phyloP scores from a whole-genome alignment of 2,113 vertebrate genomes.

The Onychostruthus taczanowskii region DNA sequence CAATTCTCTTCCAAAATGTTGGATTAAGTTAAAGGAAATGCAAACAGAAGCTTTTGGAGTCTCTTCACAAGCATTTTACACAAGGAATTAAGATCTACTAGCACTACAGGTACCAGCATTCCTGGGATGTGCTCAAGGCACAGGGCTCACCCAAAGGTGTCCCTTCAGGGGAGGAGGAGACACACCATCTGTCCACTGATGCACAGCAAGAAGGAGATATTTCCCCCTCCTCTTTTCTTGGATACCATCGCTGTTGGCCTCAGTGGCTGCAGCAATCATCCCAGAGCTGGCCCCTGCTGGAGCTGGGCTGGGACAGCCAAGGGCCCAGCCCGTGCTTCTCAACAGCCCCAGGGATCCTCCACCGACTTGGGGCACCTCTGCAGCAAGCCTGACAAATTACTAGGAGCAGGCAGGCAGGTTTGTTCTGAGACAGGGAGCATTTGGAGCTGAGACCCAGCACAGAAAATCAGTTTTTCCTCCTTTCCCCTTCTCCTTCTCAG shows the following conservation, averaged over 20 bases:
- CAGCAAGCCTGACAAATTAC: not conserved
- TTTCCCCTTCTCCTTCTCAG: not conserved
- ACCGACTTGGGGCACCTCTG: not conserved
- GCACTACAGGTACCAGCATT: not conserved
- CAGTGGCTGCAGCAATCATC: not conserved
- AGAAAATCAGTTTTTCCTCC: not conserved
- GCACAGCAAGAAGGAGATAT: not conserved
- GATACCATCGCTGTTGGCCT: not conserved
- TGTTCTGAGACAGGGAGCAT: not conserved
- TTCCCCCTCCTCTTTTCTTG: not conserved
- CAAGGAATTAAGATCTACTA: not conserved
- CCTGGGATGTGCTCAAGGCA: not conserved
- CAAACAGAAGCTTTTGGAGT: not conserved
- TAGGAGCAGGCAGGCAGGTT: not conserved
- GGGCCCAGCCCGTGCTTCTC: not conserved
- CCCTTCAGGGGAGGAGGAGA: not conserved
- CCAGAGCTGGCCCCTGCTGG: not conserved
- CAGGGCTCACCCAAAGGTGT: too few relatives aligned
- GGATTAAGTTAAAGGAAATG: not conserved
- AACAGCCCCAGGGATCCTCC: not conserved
- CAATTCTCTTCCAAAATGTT: not conserved
- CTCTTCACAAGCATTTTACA: not conserved
- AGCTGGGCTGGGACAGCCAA: not conserved
- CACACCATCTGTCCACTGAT: not conserved
- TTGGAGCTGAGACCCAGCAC: not conserved